Percentiles rank a stretch among this genome's conserved stretches.
These are phyloP conservation scores for Anoplophora glabripennis DNA, from an alignment of 1,140 invertebrate genomes.

Conservation along the genomic window DNA sequence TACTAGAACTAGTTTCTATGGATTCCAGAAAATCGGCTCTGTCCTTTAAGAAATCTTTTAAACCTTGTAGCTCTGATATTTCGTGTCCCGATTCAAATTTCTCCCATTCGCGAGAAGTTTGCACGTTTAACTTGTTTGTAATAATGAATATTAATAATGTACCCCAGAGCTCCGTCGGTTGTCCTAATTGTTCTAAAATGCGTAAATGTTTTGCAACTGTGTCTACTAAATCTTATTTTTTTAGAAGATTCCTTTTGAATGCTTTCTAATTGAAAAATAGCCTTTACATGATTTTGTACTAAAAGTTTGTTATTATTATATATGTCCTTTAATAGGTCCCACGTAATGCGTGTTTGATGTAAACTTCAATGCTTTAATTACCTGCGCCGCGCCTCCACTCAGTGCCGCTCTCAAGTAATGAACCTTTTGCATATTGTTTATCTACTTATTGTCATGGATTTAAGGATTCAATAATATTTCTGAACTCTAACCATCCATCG, in stretches of 20 bases:
- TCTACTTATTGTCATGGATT: neutral
- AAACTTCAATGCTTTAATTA: conserved; percentile 35
- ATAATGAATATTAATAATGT: too few relatives aligned
- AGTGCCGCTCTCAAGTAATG: conserved; percentile 38
- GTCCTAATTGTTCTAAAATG: conserved; percentile 4
- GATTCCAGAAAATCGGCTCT: too few relatives aligned
- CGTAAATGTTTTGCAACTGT: conserved; percentile 7
- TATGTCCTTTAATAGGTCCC: conserved; percentile 35
- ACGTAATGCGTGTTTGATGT: conserved; percentile 28
- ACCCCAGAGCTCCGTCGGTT: neutral
- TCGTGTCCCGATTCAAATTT: too few relatives aligned
- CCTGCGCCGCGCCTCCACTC: conserved; percentile 27
- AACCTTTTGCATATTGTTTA: conserved; percentile 9
- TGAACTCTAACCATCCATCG: conserved; percentile 1
- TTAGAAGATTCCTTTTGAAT: conserved; percentile 4
- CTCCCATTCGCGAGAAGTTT: too few relatives aligned
- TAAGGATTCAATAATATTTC: conserved; percentile 11
- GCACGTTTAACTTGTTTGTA: too few relatives aligned
- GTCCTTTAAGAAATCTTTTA: too few relatives aligned
- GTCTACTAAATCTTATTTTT: conserved; percentile 1
- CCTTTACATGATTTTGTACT: conserved; percentile 19
- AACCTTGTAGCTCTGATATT: too few relatives aligned
- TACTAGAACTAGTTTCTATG: too few relatives aligned
- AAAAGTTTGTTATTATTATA: conserved; percentile 38
- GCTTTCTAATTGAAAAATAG: conserved; percentile 9